A percentile compares a stretch with the other conserved stretches of the same genome.
Conservation (phyloP, 2,797 vertebrate species). For the Tangara arthus region DNA sequence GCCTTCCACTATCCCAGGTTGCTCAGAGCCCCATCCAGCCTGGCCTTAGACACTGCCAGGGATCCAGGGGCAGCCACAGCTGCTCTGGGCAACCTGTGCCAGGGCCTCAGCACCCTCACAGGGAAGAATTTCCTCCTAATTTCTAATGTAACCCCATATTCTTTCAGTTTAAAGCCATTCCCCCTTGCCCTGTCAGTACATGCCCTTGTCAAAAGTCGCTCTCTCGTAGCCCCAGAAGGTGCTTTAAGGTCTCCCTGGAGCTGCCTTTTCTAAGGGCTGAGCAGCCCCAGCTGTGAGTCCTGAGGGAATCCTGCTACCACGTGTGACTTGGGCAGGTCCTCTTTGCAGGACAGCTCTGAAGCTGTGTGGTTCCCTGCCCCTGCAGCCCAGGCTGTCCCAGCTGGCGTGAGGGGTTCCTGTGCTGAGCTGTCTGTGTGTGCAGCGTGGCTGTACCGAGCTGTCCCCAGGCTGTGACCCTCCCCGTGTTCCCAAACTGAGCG, state of each 20-base stretch:
- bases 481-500: background rate
- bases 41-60: background rate
- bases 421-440: background rate
- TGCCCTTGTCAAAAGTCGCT: background rate
- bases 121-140: background rate
- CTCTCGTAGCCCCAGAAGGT: background rate
- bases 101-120: background rate
- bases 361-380: background rate
- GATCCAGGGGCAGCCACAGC: background rate
- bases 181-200: background rate
- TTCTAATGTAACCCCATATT: background rate
- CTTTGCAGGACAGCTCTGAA: rapidly evolving
- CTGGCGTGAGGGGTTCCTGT: background rate
- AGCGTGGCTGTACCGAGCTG: background rate
- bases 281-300: background rate
- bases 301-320: rapidly evolving
- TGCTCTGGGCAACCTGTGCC: background rate
- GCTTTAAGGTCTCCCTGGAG: background rate
- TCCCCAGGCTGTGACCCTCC: background rate
- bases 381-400: background rate
- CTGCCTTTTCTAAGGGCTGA: background rate
- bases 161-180: background rate
- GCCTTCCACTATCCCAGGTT: background rate
- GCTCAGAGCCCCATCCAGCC: rapidly evolving
- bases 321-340: rapidly evolving